Evolutionary conservation across 2,113 vertebrate species (phyloP).

Genomic region (Peucedramus taeniatus): DNA sequence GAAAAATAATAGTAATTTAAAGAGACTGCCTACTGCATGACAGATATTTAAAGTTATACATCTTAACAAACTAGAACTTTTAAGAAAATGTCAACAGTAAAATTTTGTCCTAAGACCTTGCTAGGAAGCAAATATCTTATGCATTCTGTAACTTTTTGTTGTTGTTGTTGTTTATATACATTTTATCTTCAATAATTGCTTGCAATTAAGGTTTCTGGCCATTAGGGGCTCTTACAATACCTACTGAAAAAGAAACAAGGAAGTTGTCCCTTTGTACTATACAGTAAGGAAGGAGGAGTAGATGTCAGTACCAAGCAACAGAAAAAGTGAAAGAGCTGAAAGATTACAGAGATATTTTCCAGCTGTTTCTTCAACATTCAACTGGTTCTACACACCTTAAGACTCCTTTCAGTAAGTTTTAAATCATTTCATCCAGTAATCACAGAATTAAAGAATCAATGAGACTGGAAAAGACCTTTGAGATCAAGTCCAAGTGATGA

Average conservation of each 20-base stretch:
- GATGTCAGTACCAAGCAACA: not conserved
- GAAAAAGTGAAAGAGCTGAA: not conserved
- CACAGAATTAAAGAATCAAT: not conserved
- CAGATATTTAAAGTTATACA: not conserved
- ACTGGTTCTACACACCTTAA: not conserved
- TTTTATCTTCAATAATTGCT: not conserved
- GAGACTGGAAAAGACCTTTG: not conserved
- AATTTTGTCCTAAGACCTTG: not conserved
- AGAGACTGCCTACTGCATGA: not conserved
- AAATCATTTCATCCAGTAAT: not conserved
- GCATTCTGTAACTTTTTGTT: not conserved
- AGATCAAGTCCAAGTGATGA: not conserved
- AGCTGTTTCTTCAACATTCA: not conserved
- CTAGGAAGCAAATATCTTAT: not conserved
- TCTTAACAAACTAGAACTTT: not conserved
- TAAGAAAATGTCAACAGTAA: not conserved
- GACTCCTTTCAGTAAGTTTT: not conserved
- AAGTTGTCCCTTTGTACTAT: not conserved
- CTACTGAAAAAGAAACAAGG: not conserved
- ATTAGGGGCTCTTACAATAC: not conserved
- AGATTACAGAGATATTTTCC: not conserved
- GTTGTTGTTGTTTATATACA: not conserved
- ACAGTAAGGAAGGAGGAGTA: not conserved
- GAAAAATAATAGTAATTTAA: not conserved
- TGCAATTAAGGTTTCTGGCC: not conserved